Evolutionary conservation across 2,113 vertebrate genomes (phyloP), one percentile per base, ranked within the genome.

Genomic region (Xenopus borealis): DNA sequence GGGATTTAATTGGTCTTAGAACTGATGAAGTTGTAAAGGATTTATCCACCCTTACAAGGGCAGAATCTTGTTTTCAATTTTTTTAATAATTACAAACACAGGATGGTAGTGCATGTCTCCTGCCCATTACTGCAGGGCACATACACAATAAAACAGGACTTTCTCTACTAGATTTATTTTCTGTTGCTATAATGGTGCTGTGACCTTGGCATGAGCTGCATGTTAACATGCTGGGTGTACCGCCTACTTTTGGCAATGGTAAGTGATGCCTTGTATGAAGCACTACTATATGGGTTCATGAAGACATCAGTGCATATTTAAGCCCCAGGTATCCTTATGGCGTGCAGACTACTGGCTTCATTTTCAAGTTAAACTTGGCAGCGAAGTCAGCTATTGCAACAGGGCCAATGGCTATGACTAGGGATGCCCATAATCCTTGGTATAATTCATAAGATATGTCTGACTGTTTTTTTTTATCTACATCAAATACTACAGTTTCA

Each of bases 301-400:
- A 77, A 77, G 74, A 77, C 67, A 77, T 77, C 74, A 77, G 18
- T 20, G 20, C 52, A 70, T 13, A 70, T 67, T 77, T 77, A 63
- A 77, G 74, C 74, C 23, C 30, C 61, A 77, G 66, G 74, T 70
- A 64, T 70, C 61, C 67, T 69, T 47, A 57, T 77, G 67, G 67
- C 74, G 16, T 46, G 66, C 50, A 13, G 66, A 27, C 66, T 53
- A 55, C 61, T 76, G 74, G 59, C 74, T 53, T 64, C 70, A 64
- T 61, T 64, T 64, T 30, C 57, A 64, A 57, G 74, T 64, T 62
- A 64, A 70, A 64, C 55, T 77, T 77, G 74, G 74, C 66, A 70
- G 74, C 5, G 13, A 10, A 44, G 14, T 14, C 46, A 55, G 64
- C 45, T 30, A 59, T 64, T 55, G 52, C 47, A 44, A 16, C 50